Percentiles rank a stretch among this genome's conserved stretches.
phyloP scores from a whole-genome alignment of 2,113 vertebrate species.

The Myocastor coypus region DNA sequence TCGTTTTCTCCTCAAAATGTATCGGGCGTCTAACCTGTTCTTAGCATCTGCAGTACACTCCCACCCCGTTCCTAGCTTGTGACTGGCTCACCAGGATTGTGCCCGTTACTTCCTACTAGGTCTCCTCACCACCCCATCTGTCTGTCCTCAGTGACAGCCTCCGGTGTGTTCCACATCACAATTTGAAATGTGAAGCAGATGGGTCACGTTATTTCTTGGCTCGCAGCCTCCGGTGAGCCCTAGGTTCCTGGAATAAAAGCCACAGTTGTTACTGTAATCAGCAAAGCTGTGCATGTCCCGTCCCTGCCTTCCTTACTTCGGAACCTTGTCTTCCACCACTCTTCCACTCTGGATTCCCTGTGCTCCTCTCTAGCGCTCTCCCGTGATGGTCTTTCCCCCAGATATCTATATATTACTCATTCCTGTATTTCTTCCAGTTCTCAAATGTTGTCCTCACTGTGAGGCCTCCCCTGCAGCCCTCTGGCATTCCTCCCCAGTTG shows the following conservation, averaged over 20 bases:
- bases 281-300: background rate
- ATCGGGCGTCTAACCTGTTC: background rate
- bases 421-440: conserved; percentile 13
- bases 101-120: background rate
- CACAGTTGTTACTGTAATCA: background rate
- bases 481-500: background rate
- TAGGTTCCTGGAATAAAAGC: background rate
- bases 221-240: background rate
- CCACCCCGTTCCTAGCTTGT: background rate
- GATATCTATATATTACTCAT: background rate
- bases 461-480: background rate
- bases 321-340: background rate
- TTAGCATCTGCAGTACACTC: background rate
- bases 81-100: background rate
- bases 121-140: background rate
- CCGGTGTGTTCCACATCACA: background rate
- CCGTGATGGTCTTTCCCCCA: background rate
- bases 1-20: background rate
- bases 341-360: background rate
- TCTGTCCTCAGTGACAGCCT: background rate
- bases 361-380: background rate
- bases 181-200: conserved; percentile 12
- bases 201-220: conserved; percentile 21
- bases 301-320: background rate
- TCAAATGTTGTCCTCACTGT: background rate